Conservation (phyloP, 1,140 invertebrate species). For the Drosophila truncata region DNA sequence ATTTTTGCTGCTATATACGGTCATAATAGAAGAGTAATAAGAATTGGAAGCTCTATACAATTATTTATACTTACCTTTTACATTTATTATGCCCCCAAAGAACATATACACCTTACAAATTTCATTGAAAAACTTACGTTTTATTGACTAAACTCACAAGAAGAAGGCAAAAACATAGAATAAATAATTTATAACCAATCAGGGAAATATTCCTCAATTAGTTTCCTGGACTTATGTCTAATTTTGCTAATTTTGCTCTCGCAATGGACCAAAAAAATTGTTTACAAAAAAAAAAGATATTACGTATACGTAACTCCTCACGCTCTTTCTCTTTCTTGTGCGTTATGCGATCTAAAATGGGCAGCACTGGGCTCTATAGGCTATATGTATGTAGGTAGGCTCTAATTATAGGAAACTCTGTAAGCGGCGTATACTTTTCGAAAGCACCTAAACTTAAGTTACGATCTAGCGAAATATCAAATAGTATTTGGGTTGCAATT, state of each 20-base stretch:
- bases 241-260: conserved; percentile 75
- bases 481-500: conserved; percentile 83
- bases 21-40: background rate
- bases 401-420: conserved; percentile 80
- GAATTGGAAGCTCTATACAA: background rate
- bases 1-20: conserved; percentile 5
- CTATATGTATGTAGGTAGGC: conserved; percentile 30
- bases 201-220: conserved; percentile 47
- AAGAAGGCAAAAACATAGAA: conserved; percentile 71
- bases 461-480: conserved; percentile 78
- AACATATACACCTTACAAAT: too few species aligned
- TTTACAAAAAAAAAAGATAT: conserved; percentile 9
- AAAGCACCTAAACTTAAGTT: conserved; percentile 82
- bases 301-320: background rate
- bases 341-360: conserved; percentile 22
- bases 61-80: background rate
- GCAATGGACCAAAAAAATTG: conserved; percentile 44
- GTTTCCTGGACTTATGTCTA: conserved; percentile 43
- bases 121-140: conserved; percentile 71
- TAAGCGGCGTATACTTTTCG: conserved; percentile 83
- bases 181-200: conserved; percentile 66
- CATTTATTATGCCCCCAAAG: accelerated
- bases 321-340: conserved; percentile 30
- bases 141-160: conserved; percentile 82
- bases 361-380: conserved; percentile 31